phyloP scores from a whole-genome alignment of 1,140 invertebrate genomes.

The Lamellibrachia luymesi region DNA sequence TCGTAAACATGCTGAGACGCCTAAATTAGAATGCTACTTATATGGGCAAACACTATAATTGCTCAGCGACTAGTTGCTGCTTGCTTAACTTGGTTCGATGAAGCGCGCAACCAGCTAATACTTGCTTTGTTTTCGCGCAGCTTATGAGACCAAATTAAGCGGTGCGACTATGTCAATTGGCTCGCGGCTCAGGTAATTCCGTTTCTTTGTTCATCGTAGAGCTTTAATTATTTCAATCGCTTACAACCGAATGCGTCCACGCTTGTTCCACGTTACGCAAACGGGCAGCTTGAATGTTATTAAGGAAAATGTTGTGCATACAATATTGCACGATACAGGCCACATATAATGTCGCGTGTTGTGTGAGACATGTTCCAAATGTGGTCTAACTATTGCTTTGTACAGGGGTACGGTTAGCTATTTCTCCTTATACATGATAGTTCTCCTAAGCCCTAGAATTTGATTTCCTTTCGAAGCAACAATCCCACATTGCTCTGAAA shows the following conservation, averaged over 20 bases:
- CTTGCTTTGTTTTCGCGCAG: neutral
- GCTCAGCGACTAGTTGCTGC: neutral
- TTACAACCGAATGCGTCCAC: neutral
- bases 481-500: too few relatives aligned
- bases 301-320: neutral
- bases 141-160: neutral
- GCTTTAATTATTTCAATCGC: neutral
- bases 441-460: too few relatives aligned
- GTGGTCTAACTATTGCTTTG: too few relatives aligned
- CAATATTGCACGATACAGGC: neutral
- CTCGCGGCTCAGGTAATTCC: neutral
- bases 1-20: neutral
- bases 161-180: neutral
- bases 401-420: too few relatives aligned
- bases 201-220: neutral
- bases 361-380: neutral
- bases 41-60: neutral
- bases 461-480: too few relatives aligned
- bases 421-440: too few relatives aligned
- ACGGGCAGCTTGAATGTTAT: too few relatives aligned
- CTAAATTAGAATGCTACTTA: neutral
- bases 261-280: neutral
- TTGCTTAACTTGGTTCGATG: neutral
- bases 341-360: neutral
- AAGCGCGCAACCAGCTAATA: neutral